phyloP scores from a whole-genome alignment of 1,140 invertebrate genomes.

The Lordiphosa mommai region DNA sequence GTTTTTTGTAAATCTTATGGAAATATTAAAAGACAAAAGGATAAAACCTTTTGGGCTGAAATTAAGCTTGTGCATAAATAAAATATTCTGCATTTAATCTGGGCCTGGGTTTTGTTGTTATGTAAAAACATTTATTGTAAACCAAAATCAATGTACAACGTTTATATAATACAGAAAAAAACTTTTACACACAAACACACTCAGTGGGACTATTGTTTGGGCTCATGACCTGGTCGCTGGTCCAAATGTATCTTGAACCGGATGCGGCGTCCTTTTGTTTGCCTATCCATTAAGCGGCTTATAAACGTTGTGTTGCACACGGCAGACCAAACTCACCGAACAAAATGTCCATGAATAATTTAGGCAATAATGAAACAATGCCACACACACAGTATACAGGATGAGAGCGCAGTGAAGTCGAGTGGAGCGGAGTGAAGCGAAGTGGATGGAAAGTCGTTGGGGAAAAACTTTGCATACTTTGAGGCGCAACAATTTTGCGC shows the following conservation, averaged over 20 bases:
- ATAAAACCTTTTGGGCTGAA: not conserved
- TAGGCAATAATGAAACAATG: slow-evolving; percentile 35
- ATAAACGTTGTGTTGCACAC: slow-evolving; percentile 29
- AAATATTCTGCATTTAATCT: slow-evolving; percentile 36
- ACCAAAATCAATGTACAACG: slow-evolving; percentile 46
- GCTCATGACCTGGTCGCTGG: slow-evolving; percentile 2
- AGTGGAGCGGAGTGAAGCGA: not conserved
- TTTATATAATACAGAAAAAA: slow-evolving; percentile 38
- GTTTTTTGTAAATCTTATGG: too few species aligned
- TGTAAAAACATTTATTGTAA: slow-evolving; percentile 27
- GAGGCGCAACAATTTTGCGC: slow-evolving; percentile 53
- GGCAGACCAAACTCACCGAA: not conserved
- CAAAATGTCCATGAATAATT: slow-evolving; percentile 64
- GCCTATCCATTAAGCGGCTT: slow-evolving; percentile 67
- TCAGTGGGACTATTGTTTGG: not conserved
- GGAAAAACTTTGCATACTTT: slow-evolving; percentile 1
- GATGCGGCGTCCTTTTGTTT: slow-evolving; percentile 67
- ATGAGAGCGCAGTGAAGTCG: not conserved
- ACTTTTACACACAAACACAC: not conserved
- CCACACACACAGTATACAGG: not conserved
- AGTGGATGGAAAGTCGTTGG: not conserved
- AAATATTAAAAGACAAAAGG: too few species aligned
- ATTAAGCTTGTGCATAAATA: slow-evolving; percentile 39
- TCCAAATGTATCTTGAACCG: slow-evolving; percentile 14
- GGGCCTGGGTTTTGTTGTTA: slow-evolving; percentile 22